Percentiles rank a stretch among this genome's conserved stretches.
These are phyloP conservation scores for Baccha elongata DNA, from an alignment of 2,888 invertebrate genomes.

Conservation along the genomic window DNA sequence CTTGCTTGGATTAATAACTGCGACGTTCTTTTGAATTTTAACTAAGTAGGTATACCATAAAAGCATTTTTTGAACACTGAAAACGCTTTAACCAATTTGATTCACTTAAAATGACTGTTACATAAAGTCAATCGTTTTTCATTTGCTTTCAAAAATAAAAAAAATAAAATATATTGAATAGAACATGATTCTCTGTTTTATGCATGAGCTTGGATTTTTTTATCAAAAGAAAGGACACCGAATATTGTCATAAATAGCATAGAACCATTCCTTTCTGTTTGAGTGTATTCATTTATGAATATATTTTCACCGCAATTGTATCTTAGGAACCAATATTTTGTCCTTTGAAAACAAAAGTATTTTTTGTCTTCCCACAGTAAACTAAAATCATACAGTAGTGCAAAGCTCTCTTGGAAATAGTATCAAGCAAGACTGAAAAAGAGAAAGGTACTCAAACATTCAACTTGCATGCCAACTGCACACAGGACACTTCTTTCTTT, in stretches of 20 bases:
- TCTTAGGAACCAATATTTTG: neutral
- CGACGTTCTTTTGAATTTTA: no score
- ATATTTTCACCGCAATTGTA: slow-evolving; percentile 26
- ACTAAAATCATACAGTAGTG: slow-evolving; percentile 29
- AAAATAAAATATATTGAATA: no score
- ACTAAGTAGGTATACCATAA: no score
- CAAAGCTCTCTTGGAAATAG: no score
- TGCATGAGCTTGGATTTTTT: no score
- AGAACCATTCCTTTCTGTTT: slow-evolving; percentile 19
- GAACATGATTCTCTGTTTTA: no score
- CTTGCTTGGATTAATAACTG: no score
- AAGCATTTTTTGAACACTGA: no score
- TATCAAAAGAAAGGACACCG: slow-evolving; percentile 1
- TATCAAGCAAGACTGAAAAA: slow-evolving; percentile 24
- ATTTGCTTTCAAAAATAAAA: no score
- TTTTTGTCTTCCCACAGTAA: slow-evolving; percentile 1
- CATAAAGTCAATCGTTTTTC: no score
- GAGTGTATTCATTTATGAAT: slow-evolving; percentile 35
- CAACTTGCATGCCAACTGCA: slow-evolving; percentile 63
- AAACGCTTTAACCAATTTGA: no score
- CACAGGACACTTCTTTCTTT: slow-evolving; percentile 1
- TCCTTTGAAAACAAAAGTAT: slow-evolving; percentile 9
- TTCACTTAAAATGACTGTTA: no score
- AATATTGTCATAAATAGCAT: slow-evolving; percentile 29
- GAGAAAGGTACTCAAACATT: slow-evolving; percentile 59